Conservation (phyloP, 2,888 invertebrate species). For the Drosophila neonasuta region DNA sequence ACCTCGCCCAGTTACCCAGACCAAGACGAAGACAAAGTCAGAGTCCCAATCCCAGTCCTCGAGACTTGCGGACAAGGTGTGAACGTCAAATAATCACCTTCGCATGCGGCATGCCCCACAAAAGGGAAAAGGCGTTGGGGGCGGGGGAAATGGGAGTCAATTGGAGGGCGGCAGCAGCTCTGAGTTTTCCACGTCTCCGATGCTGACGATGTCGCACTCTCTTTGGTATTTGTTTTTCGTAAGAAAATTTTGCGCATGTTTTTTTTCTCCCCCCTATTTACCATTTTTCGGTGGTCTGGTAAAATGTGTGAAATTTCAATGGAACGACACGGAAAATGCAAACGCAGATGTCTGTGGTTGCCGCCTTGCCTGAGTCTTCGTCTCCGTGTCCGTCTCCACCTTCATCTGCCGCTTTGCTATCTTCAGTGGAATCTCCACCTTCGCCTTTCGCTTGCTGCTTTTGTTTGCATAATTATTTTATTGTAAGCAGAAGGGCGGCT, state of each 20-base stretch:
- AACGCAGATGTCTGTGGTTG: slow-evolving; percentile 40
- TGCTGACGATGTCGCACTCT: slow-evolving; percentile 30
- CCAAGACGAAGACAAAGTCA: not conserved
- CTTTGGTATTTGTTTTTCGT: slow-evolving; percentile 62
- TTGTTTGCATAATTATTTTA: slow-evolving; percentile 76
- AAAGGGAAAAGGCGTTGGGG: slow-evolving; percentile 1
- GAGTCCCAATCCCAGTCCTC: slow-evolving; percentile 29
- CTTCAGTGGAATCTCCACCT: slow-evolving; percentile 2
- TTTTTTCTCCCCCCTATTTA: slow-evolving; percentile 9
- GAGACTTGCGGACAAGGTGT: slow-evolving; percentile 65
- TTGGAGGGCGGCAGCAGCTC: slow-evolving; percentile 19
- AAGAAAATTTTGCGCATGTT: slow-evolving; percentile 62
- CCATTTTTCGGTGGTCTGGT: slow-evolving; percentile 23
- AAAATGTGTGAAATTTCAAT: slow-evolving; percentile 69
- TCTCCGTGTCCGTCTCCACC: not conserved
- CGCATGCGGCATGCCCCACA: slow-evolving; percentile 63
- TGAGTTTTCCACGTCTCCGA: slow-evolving; percentile 37
- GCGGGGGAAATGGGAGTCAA: slow-evolving; percentile 22
- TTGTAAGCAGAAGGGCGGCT: slow-evolving; percentile 44
- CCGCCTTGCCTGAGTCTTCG: slow-evolving; percentile 24
- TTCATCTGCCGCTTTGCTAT: not conserved
- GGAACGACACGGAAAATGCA: slow-evolving; percentile 42
- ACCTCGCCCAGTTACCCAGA: slow-evolving; percentile 50
- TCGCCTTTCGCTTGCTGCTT: slow-evolving; percentile 30
- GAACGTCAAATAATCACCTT: slow-evolving; percentile 76